Evolutionary conservation across 2,888 invertebrate species (phyloP).

Genomic region (Mesorhabditis sp.): DNA sequence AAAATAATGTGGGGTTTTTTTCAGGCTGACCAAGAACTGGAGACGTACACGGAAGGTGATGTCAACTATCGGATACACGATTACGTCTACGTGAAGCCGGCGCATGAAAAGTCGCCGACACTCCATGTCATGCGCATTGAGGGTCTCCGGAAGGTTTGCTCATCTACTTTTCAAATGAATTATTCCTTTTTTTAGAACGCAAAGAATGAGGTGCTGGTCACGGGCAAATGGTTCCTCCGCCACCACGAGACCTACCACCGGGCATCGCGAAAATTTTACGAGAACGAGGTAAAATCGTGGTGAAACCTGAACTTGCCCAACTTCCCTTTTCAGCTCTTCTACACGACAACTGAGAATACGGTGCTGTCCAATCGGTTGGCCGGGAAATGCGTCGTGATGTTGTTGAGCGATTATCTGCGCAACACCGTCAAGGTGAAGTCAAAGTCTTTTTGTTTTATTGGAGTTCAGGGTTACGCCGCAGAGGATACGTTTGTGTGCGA

Average conservation of each 20-base stretch:
- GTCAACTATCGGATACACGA: conserved; percentile 78
- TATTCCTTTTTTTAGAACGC: conserved; percentile 28
- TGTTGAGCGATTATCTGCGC: not conserved
- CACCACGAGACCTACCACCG: conserved; percentile 95
- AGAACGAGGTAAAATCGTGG: conserved; percentile 65
- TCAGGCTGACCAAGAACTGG: conserved; percentile 51
- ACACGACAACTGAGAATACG: conserved; percentile 81
- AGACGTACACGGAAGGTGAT: conserved; percentile 67
- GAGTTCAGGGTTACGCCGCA: conserved; percentile 69
- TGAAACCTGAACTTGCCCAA: not conserved
- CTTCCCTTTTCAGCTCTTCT: conserved; percentile 70
- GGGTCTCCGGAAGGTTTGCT: conserved; percentile 72
- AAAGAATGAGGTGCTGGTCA: conserved; percentile 65
- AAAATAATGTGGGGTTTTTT: conserved; percentile 12
- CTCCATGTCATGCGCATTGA: conserved; percentile 81
- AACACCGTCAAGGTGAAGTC: not conserved
- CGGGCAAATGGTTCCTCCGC: conserved; percentile 81
- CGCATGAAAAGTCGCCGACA: conserved; percentile 66
- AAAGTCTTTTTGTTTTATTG: conserved; percentile 9
- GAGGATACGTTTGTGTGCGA: conserved; percentile 96
- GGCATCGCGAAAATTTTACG: conserved; percentile 87
- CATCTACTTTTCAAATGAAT: too few species aligned
- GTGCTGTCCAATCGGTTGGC: conserved; percentile 79
- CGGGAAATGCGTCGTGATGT: conserved; percentile 79
- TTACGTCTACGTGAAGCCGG: conserved; percentile 77